Evolutionary conservation across 2,797 vertebrate species (phyloP), one percentile per base, ranked within the genome.

Genomic region (Paramormyrops hopkinsi): DNA sequence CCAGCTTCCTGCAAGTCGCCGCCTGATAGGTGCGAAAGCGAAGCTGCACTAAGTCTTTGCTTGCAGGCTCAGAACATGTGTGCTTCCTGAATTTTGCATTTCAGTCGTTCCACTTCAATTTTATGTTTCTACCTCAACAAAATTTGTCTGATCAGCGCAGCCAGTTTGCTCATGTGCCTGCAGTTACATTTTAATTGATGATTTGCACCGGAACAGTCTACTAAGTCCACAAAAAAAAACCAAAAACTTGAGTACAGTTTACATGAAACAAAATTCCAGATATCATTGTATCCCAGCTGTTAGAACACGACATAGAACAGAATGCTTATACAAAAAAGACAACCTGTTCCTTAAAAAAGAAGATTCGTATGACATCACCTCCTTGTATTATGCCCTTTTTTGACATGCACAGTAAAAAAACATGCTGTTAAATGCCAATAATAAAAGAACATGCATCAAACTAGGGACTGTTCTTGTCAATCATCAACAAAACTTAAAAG

Each of bases 211-310:
- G 5, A 79, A 41, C 5, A 44, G 37, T 79, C 73, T 37, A 79
- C 14, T n/a, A 5, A 79, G 37, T 41, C 73, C 33, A n/a, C 73
- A 17, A 3, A 44, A 79, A 79, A 79, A 79, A 37, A 79, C 44
- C 0, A 33, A 69, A 69, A 73, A 73, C 11, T 8, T 7, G 37
- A 79, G 17, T 44, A 44, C 19, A 44, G 19, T 79, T 79, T 44
- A 79, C 37, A 79, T 79, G 65, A 79, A 79, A 79, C 37, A 79
- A n/a, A 79, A 44, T 44, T 79, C 73, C 73, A 44, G 73, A 79
- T 12, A 73, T 79, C 73, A 17, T 4, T 76, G 69, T 29, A 76
- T 76, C 69, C 69, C 14, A 19, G 41, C 37, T n/a, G 73, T 44
- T 79, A 44, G 73, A 79, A 79, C 41, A 79, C 2, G 5, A 44